A percentile compares a stretch with the other conserved stretches of the same genome.
These are phyloP conservation scores for Caenorhabditis doughertyi DNA, from an alignment of 2,888 invertebrate genomes.

Conservation along the genomic window DNA sequence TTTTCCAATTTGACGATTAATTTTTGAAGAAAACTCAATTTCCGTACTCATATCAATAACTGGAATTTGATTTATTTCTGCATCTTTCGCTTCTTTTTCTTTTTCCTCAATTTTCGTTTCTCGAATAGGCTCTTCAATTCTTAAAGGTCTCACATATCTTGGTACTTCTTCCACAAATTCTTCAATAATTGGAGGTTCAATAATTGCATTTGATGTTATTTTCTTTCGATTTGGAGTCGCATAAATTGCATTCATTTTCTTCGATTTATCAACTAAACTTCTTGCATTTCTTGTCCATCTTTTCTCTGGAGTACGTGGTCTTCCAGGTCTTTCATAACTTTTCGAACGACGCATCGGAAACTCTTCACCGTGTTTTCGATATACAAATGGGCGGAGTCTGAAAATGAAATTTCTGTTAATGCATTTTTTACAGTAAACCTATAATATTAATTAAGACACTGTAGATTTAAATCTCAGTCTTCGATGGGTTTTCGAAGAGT, in stretches of 20 bases:
- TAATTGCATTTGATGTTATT: conserved; percentile 2
- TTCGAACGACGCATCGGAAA: conserved; percentile 53
- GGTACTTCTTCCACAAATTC: conserved; percentile 58
- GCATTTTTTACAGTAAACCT: not conserved
- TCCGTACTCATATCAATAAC: conserved; percentile 42
- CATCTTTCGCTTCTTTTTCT: not conserved
- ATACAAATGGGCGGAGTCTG: conserved; percentile 35
- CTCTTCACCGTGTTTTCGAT: conserved; percentile 52
- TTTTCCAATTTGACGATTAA: conserved; percentile 15
- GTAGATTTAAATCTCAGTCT: too few relatives aligned
- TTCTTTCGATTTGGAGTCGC: conserved; percentile 45
- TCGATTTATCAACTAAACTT: conserved; percentile 36
- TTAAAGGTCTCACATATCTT: conserved; percentile 40
- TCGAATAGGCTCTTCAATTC: not conserved
- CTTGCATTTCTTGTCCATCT: conserved; percentile 35
- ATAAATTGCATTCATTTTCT: conserved; percentile 34
- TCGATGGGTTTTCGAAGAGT: too few relatives aligned
- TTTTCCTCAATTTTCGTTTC: not conserved
- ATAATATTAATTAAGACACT: too few relatives aligned
- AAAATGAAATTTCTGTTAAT: not conserved
- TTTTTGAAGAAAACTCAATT: conserved; percentile 43
- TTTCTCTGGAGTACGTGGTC: conserved; percentile 37
- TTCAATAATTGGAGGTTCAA: conserved; percentile 44
- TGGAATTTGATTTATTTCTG: conserved; percentile 18
- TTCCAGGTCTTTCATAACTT: conserved; percentile 40